Conservation (phyloP, 2,888 invertebrate species). For the Dolichomitus sp. region DNA sequence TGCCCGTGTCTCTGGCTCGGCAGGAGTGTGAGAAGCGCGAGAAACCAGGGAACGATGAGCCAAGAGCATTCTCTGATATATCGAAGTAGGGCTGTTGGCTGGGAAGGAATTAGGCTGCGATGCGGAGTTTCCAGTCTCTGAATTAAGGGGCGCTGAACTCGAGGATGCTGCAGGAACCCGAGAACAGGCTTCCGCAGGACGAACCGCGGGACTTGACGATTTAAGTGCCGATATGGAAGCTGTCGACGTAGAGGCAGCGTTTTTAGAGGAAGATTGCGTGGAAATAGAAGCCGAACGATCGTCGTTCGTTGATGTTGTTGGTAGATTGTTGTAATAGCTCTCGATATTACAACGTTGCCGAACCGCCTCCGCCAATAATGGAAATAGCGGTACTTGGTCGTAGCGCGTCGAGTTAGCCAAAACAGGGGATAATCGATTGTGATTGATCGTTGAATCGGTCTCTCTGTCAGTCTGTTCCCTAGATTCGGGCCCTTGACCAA, state of each 20-base stretch:
- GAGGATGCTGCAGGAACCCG: slow-evolving; percentile 1
- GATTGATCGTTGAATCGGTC: slow-evolving; percentile 56
- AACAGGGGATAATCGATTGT: slow-evolving; percentile 77
- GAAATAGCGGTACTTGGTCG: slow-evolving; percentile 79
- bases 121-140: not conserved
- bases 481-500: not conserved
- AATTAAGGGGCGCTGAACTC: not conserved
- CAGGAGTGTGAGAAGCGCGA: not conserved
- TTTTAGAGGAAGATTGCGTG: not conserved
- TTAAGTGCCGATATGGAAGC: slow-evolving; percentile 36
- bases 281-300: not conserved
- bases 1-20: not conserved
- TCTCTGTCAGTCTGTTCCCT: not conserved
- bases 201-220: not conserved
- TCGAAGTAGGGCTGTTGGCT: not conserved
- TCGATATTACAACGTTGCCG: too few species aligned
- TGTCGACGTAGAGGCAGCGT: not conserved
- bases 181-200: not conserved
- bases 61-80: not conserved
- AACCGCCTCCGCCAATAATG: too few species aligned
- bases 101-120: not conserved
- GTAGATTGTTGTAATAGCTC: too few species aligned
- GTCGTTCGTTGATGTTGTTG: not conserved
- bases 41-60: not conserved
- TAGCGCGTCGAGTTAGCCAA: slow-evolving; percentile 76